Conservation (phyloP, 2,113 vertebrate species). For the Mustela nigripes region DNA sequence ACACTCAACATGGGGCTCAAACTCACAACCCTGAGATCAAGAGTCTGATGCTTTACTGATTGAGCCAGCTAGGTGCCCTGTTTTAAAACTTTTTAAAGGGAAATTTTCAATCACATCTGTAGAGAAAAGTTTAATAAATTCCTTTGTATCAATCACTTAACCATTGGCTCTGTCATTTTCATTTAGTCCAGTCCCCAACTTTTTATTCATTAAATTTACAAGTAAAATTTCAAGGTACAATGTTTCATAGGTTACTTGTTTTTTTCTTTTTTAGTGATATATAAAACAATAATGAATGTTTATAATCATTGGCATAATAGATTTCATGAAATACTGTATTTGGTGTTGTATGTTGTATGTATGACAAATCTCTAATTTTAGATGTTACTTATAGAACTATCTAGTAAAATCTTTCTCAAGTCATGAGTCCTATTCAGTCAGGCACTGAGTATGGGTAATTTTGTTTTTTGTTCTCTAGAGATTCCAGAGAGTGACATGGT, state of each 20-base stretch:
- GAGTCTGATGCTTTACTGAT: not conserved
- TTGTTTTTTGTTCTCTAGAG: constrained; percentile 81
- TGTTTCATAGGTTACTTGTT: not conserved
- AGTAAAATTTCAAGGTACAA: constrained; percentile 23
- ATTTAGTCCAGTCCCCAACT: not conserved
- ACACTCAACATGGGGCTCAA: no score
- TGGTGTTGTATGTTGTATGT: not conserved
- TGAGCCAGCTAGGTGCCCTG: not conserved
- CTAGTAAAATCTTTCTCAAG: not conserved
- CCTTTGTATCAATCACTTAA: not conserved
- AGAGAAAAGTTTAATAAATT: not conserved
- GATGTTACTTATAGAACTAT: not conserved
- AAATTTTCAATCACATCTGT: not conserved
- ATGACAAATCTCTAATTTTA: constrained; percentile 7
- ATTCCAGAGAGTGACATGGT: constrained; percentile 67
- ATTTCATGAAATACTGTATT: not conserved
- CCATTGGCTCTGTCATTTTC: not conserved
- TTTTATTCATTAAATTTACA: not conserved
- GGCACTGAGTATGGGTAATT: not conserved
- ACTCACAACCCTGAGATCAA: not conserved
- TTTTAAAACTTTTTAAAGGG: not conserved
- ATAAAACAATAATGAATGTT: not conserved
- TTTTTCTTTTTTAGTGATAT: not conserved
- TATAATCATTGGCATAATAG: not conserved
- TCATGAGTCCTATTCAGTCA: not conserved